These are phyloP conservation scores for Chamaetylas fuelleborni DNA, from an alignment of 2,113 vertebrate species.

Conservation along the genomic window DNA sequence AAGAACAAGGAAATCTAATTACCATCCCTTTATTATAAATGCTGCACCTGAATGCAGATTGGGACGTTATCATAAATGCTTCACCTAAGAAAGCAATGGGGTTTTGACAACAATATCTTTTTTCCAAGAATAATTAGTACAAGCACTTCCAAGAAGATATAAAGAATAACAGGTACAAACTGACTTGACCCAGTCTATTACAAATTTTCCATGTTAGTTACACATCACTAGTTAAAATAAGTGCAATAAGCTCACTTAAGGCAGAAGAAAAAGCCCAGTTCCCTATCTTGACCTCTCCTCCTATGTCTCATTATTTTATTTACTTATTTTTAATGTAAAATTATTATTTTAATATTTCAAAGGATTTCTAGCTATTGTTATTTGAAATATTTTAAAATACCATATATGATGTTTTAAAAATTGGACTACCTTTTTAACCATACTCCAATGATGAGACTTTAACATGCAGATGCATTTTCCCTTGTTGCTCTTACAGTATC, in stretches of 20 bases:
- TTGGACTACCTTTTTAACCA: not conserved
- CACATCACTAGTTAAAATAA: not conserved
- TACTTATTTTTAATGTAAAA: not conserved
- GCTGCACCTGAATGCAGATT: slow-evolving; percentile 57
- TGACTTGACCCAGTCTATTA: not conserved
- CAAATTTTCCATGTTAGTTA: not conserved
- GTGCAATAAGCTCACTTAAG: not conserved
- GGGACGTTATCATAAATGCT: slow-evolving; percentile 16
- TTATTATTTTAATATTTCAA: not conserved
- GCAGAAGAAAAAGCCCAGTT: not conserved
- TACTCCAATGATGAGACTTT: not conserved
- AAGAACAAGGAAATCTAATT: slow-evolving; percentile 47
- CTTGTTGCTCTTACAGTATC: not conserved
- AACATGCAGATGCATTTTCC: not conserved
- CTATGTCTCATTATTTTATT: not conserved
- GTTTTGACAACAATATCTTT: slow-evolving; percentile 63
- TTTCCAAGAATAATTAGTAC: slow-evolving; percentile 43
- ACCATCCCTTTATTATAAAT: slow-evolving; percentile 20
- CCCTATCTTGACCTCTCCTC: not conserved
- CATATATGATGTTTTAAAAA: not conserved
- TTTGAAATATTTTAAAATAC: not conserved
- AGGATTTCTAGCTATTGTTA: not conserved
- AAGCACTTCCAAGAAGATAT: slow-evolving; percentile 34
- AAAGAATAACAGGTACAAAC: slow-evolving; percentile 49
- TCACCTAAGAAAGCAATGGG: not conserved